Conservation (phyloP, 1,140 invertebrate genomes). For the Cyrtorhinus lividipennis region DNA sequence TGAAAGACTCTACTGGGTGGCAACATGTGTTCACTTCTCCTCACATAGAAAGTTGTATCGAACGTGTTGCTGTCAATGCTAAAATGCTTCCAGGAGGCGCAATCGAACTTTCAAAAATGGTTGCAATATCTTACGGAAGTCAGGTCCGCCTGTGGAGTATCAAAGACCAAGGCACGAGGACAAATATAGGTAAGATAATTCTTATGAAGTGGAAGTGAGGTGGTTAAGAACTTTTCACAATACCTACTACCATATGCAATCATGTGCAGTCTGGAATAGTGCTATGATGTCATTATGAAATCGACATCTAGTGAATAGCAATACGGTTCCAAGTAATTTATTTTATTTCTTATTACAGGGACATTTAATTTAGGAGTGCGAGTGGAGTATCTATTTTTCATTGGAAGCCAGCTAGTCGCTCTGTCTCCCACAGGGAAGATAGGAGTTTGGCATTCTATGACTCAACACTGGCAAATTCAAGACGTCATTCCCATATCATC, state of each 20-base stretch:
- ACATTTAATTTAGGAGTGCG: constrained; percentile 82
- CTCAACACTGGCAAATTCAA: constrained; percentile 95
- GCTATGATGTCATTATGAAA: no score
- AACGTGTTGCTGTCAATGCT: constrained; percentile 85
- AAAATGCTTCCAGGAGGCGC: constrained; percentile 49
- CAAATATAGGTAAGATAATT: constrained; percentile 56
- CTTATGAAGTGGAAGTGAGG: no score
- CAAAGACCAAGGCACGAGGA: constrained; percentile 57
- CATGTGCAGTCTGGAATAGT: no score
- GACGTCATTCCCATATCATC: constrained; percentile 88
- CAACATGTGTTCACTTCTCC: constrained; percentile 88
- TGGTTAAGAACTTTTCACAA: no score
- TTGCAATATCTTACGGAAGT: constrained; percentile 73
- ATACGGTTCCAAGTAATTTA: background rate
- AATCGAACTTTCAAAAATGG: constrained; percentile 55
- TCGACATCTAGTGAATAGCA: no score
- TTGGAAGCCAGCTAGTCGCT: constrained; percentile 90
- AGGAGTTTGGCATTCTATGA: constrained; percentile 97
- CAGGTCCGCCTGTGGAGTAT: constrained; percentile 82
- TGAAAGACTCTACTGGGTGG: constrained; percentile 93
- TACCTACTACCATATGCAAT: no score
- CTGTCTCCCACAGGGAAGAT: constrained; percentile 89
- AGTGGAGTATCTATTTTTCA: constrained; percentile 93
- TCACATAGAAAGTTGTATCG: constrained; percentile 75
- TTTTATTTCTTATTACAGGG: constrained; percentile 33